Evolutionary conservation across 2,888 invertebrate species (phyloP), one percentile per base, ranked within the genome.

Genomic region (Dicranocentrus wangi): DNA sequence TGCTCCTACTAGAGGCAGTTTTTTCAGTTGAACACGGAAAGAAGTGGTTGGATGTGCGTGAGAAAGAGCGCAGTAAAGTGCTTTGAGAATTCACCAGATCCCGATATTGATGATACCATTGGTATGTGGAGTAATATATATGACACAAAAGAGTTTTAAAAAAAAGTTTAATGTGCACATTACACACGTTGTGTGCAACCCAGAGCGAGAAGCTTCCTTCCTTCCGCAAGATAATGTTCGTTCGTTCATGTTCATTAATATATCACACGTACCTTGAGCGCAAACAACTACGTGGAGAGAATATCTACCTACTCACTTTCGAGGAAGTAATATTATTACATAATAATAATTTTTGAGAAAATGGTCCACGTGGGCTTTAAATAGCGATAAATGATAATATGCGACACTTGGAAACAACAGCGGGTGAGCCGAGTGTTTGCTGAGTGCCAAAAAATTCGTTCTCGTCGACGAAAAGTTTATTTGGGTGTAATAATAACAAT

Each of bases 31-130:
- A n/a, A n/a, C n/a, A n/a, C n/a, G n/a, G n/a, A n/a, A n/a, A n/a
- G n/a, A n/a, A n/a, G n/a, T n/a, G n/a, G n/a, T n/a, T n/a, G n/a
- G n/a, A 19, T 13, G 53, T 71, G 53, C 55, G 60, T 42, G 60
- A 71, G 42, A 71, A 70, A 39, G 58, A 71, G 60, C 43, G 71
- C 71, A 60, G n/a, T 71, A 60, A 71, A 71, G 58, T 71, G 71
- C 60, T 60, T 71, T 17, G n/a, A 70, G 27, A 21, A 13, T 58
- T 27, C 19, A 8, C 8, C 51, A 17, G 8, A 3, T 3, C 19
- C 17, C 8, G 19, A 55, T 28, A 17, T 42, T 42, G 43, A 71
- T 71, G 58, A 70, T 51, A 42, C 28, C 21, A n/a, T 70, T 21
- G 23, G n/a, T n/a, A n/a, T n/a, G n/a, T n/a, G n/a, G n/a, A n/a